These are phyloP conservation scores for Trichomalopsis sarcophagae DNA, from an alignment of 1,140 invertebrate species.

Conservation along the genomic window DNA sequence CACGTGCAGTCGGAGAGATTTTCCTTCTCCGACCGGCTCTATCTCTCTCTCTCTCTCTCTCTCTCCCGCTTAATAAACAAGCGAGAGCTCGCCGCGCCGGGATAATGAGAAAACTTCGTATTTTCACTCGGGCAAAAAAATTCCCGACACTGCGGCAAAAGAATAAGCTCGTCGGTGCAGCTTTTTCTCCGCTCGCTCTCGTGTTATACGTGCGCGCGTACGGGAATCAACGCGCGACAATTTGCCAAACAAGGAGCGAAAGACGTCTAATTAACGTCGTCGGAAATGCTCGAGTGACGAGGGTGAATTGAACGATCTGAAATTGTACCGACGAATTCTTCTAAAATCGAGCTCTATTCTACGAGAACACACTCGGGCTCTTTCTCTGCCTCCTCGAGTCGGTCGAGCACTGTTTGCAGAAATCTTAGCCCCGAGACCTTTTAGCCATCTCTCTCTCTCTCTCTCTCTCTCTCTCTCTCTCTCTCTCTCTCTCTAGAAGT, in stretches of 20 bases:
- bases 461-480: neutral
- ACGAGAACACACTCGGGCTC: neutral
- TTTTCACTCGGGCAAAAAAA: conserved; percentile 2
- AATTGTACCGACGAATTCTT: conserved; percentile 23
- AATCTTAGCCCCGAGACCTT: conserved; percentile 53
- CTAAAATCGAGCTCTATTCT: conserved; percentile 7
- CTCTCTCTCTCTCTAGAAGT: neutral
- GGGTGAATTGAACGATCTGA: neutral
- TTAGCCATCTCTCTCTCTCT: conserved; percentile 19
- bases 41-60: no score
- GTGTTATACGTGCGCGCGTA: neutral
- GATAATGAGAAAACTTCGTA: conserved; percentile 28
- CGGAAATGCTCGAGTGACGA: neutral
- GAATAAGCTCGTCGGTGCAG: neutral
- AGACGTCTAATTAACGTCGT: conserved; percentile 32
- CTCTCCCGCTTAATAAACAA: conserved; percentile 4
- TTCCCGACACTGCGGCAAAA: neutral
- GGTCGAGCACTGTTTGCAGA: conserved; percentile 54
- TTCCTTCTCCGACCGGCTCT: neutral
- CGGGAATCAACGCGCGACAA: neutral
- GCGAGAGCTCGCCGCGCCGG: neutral
- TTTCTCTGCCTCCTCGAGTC: conserved; percentile 4
- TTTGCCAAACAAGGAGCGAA: neutral
- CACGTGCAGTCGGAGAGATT: neutral
- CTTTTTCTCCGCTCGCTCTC: neutral